A percentile compares a stretch with the other conserved stretches of the same genome.
Conservation (phyloP, 2,888 invertebrate genomes). For the Meiosimyza decipiens region DNA sequence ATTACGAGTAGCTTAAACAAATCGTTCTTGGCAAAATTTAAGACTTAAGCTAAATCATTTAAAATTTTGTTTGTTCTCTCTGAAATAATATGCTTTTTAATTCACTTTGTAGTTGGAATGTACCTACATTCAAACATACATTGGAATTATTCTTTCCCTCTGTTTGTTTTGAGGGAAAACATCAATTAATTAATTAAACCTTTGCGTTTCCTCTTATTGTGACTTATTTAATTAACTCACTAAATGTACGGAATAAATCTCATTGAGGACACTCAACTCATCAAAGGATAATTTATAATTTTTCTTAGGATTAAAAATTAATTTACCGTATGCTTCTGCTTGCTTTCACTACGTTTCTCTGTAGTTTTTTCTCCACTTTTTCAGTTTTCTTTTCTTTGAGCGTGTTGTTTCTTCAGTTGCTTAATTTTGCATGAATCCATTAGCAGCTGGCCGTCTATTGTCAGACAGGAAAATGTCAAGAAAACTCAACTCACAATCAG, state of each 20-base stretch:
- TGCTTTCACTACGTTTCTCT: background rate
- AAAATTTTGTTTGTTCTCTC: too few species aligned
- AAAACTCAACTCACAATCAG: constrained; percentile 39
- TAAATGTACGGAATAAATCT: constrained; percentile 5
- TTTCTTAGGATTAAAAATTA: constrained; percentile 11
- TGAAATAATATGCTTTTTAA: too few species aligned
- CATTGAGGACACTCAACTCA: background rate
- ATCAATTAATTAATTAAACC: too few species aligned
- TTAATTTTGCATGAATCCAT: constrained; percentile 59
- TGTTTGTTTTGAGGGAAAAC: too few species aligned
- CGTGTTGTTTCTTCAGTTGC: constrained; percentile 50
- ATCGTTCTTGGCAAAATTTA: too few species aligned
- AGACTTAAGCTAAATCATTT: too few species aligned
- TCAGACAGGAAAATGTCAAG: constrained; percentile 39
- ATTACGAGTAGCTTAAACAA: too few species aligned
- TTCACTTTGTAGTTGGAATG: too few species aligned
- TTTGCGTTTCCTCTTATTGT: too few species aligned
- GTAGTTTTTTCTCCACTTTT: background rate
- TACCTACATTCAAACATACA: too few species aligned
- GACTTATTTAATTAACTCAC: background rate
- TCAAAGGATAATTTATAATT: constrained; percentile 4
- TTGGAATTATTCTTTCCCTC: too few species aligned
- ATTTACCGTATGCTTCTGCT: background rate
- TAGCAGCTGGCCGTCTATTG: constrained; percentile 23
- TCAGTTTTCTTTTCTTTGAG: background rate